These are phyloP conservation scores for Acleris emargana DNA, from an alignment of 2,888 invertebrate genomes.

Conservation along the genomic window DNA sequence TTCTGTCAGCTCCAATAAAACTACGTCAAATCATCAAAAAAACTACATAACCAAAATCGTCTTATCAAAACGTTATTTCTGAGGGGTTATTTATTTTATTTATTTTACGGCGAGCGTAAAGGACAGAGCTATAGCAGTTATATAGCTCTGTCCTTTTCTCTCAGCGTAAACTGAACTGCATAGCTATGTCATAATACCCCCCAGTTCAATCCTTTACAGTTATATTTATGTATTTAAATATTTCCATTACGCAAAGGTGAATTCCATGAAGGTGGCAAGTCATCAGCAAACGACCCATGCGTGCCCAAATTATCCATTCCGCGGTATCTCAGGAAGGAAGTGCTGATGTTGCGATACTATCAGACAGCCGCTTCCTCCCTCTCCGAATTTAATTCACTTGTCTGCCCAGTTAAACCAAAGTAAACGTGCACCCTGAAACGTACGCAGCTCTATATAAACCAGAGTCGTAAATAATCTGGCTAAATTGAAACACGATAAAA, in stretches of 20 bases:
- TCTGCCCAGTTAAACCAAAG: slow-evolving; percentile 1
- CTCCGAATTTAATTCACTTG: slow-evolving; percentile 16
- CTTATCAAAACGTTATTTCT: no score
- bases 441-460: not conserved
- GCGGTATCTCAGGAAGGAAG: slow-evolving; percentile 15
- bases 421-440: not conserved
- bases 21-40: no score
- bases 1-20: no score
- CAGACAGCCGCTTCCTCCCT: slow-evolving; percentile 9
- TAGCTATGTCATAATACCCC: no score
- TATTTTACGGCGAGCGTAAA: no score
- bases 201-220: not conserved
- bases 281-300: slow-evolving; percentile 13
- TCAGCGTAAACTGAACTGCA: no score
- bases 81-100: no score
- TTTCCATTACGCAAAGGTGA: not conserved
- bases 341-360: slow-evolving; percentile 11
- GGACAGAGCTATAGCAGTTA: no score
- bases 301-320: slow-evolving; percentile 18
- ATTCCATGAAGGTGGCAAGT: slow-evolving; percentile 19
- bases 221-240: slow-evolving; percentile 1
- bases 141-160: no score
- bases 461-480: not conserved
- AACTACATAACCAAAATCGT: no score
- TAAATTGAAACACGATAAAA: slow-evolving; percentile 3